These are phyloP conservation scores for Leptinotarsa rubiginosa DNA, from an alignment of 2,888 invertebrate species.

Conservation along the genomic window DNA sequence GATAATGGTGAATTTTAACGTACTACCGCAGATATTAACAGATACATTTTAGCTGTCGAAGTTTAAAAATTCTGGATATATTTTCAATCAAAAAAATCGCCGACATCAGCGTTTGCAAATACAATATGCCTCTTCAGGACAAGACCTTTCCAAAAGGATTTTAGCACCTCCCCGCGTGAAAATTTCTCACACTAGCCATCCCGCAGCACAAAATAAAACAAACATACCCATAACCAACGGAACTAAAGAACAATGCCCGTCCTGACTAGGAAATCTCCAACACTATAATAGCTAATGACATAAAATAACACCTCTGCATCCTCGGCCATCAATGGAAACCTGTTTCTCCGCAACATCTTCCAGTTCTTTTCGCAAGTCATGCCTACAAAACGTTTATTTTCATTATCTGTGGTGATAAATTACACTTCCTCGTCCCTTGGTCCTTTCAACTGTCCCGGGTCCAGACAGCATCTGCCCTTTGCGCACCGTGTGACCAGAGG, in stretches of 20 bases:
- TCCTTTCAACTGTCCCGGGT: constrained; percentile 46
- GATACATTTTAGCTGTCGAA: too few relatives aligned
- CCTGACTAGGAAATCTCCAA: constrained; percentile 44
- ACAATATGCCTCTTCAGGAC: background rate
- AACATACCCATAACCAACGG: constrained; percentile 50
- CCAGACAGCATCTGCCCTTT: constrained; percentile 56
- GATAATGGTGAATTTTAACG: too few relatives aligned
- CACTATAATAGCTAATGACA: constrained; percentile 47
- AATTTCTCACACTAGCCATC: constrained; percentile 34
- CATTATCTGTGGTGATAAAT: constrained; percentile 49
- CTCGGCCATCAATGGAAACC: constrained; percentile 50
- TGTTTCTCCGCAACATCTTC: constrained; percentile 48
- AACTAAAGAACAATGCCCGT: constrained; percentile 48
- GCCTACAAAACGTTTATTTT: constrained; percentile 52
- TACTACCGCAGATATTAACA: too few relatives aligned
- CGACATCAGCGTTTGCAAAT: too few relatives aligned
- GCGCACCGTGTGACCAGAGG: constrained; percentile 59
- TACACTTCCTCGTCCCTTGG: constrained; percentile 43
- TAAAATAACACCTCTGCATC: constrained; percentile 47
- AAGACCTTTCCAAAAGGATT: background rate
- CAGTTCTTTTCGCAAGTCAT: constrained; percentile 53
- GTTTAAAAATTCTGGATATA: too few relatives aligned
- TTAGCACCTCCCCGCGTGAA: constrained; percentile 15
- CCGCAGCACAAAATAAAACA: constrained; percentile 41
- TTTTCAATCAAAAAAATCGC: too few relatives aligned